Conservation (phyloP, 2,113 vertebrate genomes). For the Vicugna pacos region DNA sequence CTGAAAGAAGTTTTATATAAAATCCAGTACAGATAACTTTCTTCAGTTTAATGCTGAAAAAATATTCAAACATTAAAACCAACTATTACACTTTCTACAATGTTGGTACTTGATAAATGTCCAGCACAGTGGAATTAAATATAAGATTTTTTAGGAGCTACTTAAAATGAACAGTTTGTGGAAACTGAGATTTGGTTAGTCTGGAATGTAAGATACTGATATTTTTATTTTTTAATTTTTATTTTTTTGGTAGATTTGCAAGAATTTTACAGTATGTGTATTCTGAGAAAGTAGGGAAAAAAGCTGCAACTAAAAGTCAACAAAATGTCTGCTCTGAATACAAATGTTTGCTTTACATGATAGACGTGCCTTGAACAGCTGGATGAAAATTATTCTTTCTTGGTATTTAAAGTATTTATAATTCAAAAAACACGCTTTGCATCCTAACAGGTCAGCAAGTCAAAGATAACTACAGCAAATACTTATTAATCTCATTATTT, state of each 20-base stretch:
- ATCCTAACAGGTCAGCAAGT: neutral
- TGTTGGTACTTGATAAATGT: neutral
- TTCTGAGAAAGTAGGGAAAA: neutral
- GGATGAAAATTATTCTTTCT: neutral
- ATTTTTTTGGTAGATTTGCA: neutral
- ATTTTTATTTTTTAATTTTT: neutral
- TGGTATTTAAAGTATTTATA: neutral
- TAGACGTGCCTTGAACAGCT: neutral
- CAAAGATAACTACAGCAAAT: neutral
- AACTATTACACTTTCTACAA: neutral
- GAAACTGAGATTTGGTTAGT: neutral
- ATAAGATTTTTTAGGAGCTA: neutral
- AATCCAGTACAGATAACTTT: neutral
- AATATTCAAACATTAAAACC: neutral
- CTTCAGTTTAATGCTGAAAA: neutral
- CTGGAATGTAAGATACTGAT: neutral
- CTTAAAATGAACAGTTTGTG: neutral
- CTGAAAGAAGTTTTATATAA: conserved; percentile 42
- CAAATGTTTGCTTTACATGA: neutral
- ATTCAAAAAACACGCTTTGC: neutral
- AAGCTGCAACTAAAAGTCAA: neutral
- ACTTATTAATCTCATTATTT: neutral
- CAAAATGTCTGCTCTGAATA: neutral
- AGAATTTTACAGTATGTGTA: neutral
- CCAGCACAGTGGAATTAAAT: neutral